Evolutionary conservation across 2,888 invertebrate genomes (phyloP), one percentile per base, ranked within the genome.

Genomic region (Therioaphis trifolii): DNA sequence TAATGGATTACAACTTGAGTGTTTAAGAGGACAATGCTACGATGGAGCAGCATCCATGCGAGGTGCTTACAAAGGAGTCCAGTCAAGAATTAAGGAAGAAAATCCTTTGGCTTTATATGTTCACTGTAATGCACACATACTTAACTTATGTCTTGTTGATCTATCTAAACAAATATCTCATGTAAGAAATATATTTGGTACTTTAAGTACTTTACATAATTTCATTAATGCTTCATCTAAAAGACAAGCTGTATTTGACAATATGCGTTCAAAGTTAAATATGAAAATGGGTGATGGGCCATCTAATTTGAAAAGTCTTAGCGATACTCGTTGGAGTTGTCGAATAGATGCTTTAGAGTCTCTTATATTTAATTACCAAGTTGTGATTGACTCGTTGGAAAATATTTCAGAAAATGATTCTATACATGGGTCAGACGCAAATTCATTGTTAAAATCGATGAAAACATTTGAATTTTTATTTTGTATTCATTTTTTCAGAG

Each of bases 41-140:
- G 87, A 86, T 75, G 87, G 87, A 52, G 86, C 86, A 21, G 24
- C 86, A 14, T 86, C 86, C n/a, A n/a, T n/a, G n/a, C n/a, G n/a
- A n/a, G n/a, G n/a, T n/a, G n/a, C n/a, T n/a, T n/a, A n/a, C n/a
- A 63, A 84, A 40, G 86, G 87, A 55, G 85, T 86, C 35, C 86
- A 86, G 66, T 55, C 85, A 55, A 86, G 86, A 69, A 85, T 87
- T 15, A 74, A 74, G 80, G 84, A 86, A 85, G 85, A 85, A 78
- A 84, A 85, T 63, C 85, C 85, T 14, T 74, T 85, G 72, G 86
- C 86, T 29, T 58, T 86, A 52, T 85, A 85, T 61, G 85, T 86
- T 29, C 86, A 86, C 58, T 86, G 86, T 79, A 85, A 86, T 80
- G 86, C 86, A 40, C 86, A 87, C 75, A 85, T 69, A n/a, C n/a